Evolutionary conservation across 1,140 invertebrate genomes (phyloP).

Genomic region (Maniola jurtina): DNA sequence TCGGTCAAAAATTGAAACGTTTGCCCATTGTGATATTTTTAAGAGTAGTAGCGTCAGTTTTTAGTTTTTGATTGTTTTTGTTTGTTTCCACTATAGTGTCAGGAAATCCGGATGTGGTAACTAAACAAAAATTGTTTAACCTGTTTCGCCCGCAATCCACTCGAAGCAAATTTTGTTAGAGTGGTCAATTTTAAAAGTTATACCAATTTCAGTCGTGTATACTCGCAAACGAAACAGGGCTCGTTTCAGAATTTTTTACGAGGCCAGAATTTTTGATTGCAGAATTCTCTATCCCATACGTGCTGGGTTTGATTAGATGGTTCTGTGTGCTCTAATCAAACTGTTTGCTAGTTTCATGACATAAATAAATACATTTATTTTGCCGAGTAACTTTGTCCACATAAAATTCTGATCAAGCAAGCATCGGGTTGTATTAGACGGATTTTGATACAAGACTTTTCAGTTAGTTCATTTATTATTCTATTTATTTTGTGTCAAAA

Average conservation of each 20-base stretch:
- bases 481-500: no score
- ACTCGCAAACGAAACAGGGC: constrained; percentile 11
- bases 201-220: constrained; percentile 17
- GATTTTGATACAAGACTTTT: background rate
- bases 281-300: constrained; percentile 10
- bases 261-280: constrained; percentile 28
- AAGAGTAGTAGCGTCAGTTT: no score
- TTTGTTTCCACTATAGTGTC: no score
- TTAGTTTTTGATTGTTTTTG: no score
- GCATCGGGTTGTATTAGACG: background rate
- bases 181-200: constrained; percentile 21
- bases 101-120: background rate
- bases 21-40: no score
- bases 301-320: constrained; percentile 26
- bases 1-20: no score
- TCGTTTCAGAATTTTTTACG: constrained; percentile 17
- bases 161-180: constrained; percentile 22
- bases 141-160: background rate
- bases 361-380: background rate
- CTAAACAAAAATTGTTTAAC: background rate
- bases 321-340: constrained; percentile 20
- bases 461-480: no score
- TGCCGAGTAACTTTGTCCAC: background rate
- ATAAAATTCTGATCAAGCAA: no score
- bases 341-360: constrained; percentile 3